These are phyloP conservation scores for Geodia barretti DNA, from an alignment of 37 sponge, comb jelly and placozoan genomes.

Conservation along the genomic window DNA sequence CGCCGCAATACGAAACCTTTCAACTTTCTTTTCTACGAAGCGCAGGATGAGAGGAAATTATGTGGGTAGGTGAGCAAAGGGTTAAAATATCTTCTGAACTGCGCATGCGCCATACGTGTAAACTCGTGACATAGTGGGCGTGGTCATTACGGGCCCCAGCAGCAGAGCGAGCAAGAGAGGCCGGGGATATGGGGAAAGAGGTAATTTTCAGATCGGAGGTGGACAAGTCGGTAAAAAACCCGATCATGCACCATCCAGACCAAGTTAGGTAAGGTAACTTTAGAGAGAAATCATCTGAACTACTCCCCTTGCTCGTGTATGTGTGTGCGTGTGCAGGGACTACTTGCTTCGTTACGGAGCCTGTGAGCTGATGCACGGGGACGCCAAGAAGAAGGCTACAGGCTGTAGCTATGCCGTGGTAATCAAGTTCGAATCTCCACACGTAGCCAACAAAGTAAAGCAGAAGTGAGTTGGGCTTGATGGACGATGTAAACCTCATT, in stretches of 20 bases:
- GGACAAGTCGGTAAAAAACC: neutral
- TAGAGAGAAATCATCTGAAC: neutral
- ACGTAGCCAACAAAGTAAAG: slow-evolving; percentile 34
- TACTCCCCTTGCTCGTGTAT: neutral
- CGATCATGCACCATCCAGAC: neutral
- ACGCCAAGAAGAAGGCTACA: neutral
- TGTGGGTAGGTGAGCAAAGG: neutral
- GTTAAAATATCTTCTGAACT: neutral
- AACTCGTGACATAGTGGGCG: too few species aligned
- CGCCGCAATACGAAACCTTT: too few species aligned
- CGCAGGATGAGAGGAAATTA: neutral
- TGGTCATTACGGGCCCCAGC: neutral
- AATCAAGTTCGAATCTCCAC: neutral
- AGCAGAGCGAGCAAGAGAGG: neutral
- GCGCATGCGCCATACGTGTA: too few species aligned
- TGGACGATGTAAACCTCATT: neutral
- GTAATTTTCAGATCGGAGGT: slow-evolving; percentile 26
- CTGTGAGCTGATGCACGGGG: slow-evolving; percentile 7
- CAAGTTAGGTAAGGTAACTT: slow-evolving; percentile 5
- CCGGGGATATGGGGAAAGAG: slow-evolving; percentile 4
- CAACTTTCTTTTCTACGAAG: neutral
- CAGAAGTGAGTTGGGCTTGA: slow-evolving; percentile 32
- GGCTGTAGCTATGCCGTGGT: slow-evolving; percentile 4
- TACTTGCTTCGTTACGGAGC: slow-evolving; percentile 26
- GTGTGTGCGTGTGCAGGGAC: too few species aligned